phyloP scores from a whole-genome alignment of 1,140 invertebrate species.

The Scaptomyza graminum region DNA sequence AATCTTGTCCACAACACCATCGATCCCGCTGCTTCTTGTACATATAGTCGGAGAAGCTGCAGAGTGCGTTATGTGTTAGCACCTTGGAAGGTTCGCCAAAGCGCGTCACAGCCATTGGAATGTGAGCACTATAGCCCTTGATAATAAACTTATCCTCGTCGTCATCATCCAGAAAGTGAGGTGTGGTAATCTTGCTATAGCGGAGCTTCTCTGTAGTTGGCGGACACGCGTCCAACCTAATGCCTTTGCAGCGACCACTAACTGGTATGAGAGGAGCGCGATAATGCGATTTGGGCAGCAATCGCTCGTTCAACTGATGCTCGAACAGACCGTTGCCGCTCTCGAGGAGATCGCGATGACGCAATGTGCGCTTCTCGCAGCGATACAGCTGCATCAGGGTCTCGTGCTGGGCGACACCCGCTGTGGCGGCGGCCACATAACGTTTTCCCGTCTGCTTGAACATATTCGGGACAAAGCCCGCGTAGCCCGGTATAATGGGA shows the following conservation, averaged over 20 bases:
- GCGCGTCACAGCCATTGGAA: slow-evolving; percentile 87
- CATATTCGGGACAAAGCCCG: slow-evolving; percentile 88
- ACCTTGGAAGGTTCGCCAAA: slow-evolving; percentile 87
- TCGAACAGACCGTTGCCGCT: slow-evolving; percentile 85
- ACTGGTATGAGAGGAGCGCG: slow-evolving; percentile 87
- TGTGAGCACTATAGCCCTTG: slow-evolving; percentile 87
- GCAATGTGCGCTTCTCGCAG: slow-evolving; percentile 85
- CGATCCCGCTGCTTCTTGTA: slow-evolving; percentile 85
- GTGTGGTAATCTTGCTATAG: slow-evolving; percentile 85
- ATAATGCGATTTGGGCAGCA: slow-evolving; percentile 86
- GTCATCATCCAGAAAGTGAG: slow-evolving; percentile 88
- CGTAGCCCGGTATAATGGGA: slow-evolving; percentile 89
- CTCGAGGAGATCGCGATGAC: slow-evolving; percentile 85
- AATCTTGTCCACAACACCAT: slow-evolving; percentile 87
- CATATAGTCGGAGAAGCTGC: slow-evolving; percentile 89
- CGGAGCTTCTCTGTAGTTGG: slow-evolving; percentile 84
- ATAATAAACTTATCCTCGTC: slow-evolving; percentile 88
- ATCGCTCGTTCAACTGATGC: slow-evolving; percentile 86
- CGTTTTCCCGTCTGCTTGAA: slow-evolving; percentile 87
- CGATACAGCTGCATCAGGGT: slow-evolving; percentile 85
- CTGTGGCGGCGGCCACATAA: slow-evolving; percentile 87
- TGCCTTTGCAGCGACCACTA: slow-evolving; percentile 86
- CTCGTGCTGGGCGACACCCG: slow-evolving; percentile 88
- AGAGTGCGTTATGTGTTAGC: slow-evolving; percentile 86
- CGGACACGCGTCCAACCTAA: slow-evolving; percentile 86